Evolutionary conservation across 2,888 invertebrate genomes (phyloP).

Genomic region (Sinodicranocentrus sp.): DNA sequence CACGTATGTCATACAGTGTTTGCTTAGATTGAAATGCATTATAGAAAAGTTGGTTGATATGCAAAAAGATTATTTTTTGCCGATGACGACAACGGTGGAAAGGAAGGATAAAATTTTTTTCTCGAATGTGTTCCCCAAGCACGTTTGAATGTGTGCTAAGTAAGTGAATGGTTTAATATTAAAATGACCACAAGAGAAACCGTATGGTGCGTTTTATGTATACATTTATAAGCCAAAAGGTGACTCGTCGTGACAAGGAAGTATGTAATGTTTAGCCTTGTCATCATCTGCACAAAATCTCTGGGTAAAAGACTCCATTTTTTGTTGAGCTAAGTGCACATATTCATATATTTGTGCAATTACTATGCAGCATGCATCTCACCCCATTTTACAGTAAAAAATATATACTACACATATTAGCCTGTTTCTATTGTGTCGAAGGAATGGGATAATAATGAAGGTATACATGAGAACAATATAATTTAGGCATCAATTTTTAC

Average conservation of each 20-base stretch:
- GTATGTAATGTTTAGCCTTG: slow-evolving; percentile 52
- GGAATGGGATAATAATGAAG: not conserved
- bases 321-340: slow-evolving; percentile 26
- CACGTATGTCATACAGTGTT: too few relatives aligned
- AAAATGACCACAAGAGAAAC: slow-evolving; percentile 18
- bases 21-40: too few relatives aligned
- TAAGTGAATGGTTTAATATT: slow-evolving; percentile 6
- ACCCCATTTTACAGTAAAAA: slow-evolving; percentile 18
- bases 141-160: too few relatives aligned
- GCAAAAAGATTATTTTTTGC: not conserved
- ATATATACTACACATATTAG: not conserved
- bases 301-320: slow-evolving; percentile 31
- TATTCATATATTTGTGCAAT: slow-evolving; percentile 11
- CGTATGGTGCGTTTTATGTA: not conserved
- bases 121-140: too few relatives aligned
- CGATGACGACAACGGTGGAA: not conserved
- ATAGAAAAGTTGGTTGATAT: too few relatives aligned
- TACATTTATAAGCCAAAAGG: slow-evolving; percentile 35
- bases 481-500: slow-evolving; percentile 1
- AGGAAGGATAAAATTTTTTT: slow-evolving; percentile 18
- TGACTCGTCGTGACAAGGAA: slow-evolving; percentile 60
- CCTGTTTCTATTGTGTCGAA: slow-evolving; percentile 1
- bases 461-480: not conserved
- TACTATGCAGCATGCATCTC: not conserved
- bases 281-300: slow-evolving; percentile 25